A percentile compares a stretch with the other conserved stretches of the same genome.
phyloP scores from a whole-genome alignment of 2,797 vertebrate species.

The Parauchenoglanis ngamensis region DNA sequence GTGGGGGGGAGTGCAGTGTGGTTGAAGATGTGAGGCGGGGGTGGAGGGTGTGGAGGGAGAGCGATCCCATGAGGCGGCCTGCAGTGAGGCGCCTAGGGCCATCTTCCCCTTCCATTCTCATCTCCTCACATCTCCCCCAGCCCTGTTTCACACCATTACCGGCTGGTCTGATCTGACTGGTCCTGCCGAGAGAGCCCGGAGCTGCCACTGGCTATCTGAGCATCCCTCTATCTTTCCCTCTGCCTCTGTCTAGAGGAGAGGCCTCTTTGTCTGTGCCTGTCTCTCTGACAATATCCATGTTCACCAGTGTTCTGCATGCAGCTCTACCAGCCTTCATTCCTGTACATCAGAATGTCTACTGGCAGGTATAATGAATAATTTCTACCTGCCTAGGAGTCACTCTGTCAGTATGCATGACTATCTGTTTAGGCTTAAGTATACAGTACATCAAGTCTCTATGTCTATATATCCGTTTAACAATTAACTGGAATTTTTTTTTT shows the following conservation, averaged over 20 bases:
- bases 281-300: conserved; percentile 36
- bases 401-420: conserved; percentile 1
- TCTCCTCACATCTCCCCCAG: conserved; percentile 69
- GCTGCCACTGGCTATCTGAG: conserved; percentile 49
- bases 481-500: not conserved
- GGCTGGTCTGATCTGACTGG: conserved; percentile 65
- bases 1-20: conserved; percentile 40
- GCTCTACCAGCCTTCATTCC: conserved; percentile 11
- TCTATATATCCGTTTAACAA: not conserved
- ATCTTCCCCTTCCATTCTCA: conserved; percentile 65
- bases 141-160: conserved; percentile 65
- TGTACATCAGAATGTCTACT: conserved; percentile 11
- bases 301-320: conserved; percentile 26
- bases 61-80: conserved; percentile 50
- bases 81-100: conserved; percentile 64
- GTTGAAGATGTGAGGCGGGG: conserved; percentile 58
- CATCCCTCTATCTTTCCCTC: conserved; percentile 60
- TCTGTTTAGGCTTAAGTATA: not conserved
- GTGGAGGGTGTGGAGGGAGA: conserved; percentile 39
- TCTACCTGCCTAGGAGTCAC: not conserved
- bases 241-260: conserved; percentile 42
- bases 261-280: conserved; percentile 33
- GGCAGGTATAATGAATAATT: conserved; percentile 12
- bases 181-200: conserved; percentile 43
- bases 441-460: not conserved